These are phyloP conservation scores for Sphenodon punctatus DNA, from an alignment of 2,797 vertebrate species.

Conservation along the genomic window DNA sequence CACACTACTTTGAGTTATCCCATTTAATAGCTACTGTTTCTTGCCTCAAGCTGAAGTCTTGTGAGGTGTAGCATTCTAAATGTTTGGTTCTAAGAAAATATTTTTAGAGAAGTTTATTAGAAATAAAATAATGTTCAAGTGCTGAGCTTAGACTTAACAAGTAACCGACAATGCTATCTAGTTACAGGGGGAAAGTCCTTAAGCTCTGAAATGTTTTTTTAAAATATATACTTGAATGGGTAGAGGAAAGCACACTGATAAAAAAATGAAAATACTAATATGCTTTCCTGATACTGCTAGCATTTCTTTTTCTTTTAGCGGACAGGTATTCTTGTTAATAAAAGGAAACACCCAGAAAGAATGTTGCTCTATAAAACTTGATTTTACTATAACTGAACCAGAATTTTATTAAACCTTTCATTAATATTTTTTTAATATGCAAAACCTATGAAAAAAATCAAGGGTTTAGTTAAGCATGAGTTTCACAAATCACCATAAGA, in stretches of 20 bases:
- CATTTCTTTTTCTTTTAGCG: not conserved
- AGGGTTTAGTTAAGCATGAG: not conserved
- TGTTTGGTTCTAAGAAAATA: constrained; percentile 16
- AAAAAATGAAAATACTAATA: not conserved
- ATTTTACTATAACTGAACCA: not conserved
- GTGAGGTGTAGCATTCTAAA: constrained; percentile 24
- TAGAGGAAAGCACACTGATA: not conserved
- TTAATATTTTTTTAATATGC: not conserved
- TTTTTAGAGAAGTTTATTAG: constrained; percentile 6
- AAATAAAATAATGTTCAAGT: not conserved
- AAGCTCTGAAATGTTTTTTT: constrained; percentile 24
- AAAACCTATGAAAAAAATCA: not conserved
- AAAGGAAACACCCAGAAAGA: not conserved
- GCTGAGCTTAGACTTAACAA: not conserved
- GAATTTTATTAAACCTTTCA: not conserved
- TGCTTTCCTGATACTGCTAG: not conserved
- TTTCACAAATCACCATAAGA: not conserved
- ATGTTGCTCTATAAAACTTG: not conserved
- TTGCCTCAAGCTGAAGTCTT: constrained; percentile 23
- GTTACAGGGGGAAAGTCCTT: not conserved
- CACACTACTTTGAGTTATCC: constrained; percentile 28
- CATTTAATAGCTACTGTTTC: constrained; percentile 16
- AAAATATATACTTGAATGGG: not conserved
- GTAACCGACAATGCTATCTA: not conserved
- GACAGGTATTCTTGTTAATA: not conserved